Percentiles rank a stretch among this genome's conserved stretches.
Conservation (phyloP, 2,113 vertebrate genomes). For the Sceloporus undulatus region DNA sequence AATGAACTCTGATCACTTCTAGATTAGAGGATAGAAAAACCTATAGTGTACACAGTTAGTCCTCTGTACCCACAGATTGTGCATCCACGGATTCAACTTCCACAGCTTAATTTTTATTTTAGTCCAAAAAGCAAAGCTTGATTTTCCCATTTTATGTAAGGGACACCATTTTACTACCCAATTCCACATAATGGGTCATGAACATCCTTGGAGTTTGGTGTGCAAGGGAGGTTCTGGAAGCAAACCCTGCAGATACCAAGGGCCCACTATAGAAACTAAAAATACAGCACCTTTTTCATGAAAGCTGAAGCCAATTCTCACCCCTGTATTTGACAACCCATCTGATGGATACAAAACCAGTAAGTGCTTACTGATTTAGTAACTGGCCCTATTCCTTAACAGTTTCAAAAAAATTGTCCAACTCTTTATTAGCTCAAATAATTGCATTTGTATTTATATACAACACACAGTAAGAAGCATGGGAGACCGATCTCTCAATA, state of each 20-base stretch:
- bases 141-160: too few relatives aligned
- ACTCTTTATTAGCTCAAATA: not conserved
- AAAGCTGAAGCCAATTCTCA: not conserved
- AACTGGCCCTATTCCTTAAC: not conserved
- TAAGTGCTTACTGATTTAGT: not conserved
- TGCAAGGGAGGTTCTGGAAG: too few relatives aligned
- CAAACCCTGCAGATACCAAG: too few relatives aligned
- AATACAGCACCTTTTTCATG: not conserved
- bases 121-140: too few relatives aligned
- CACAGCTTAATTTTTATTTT: too few relatives aligned
- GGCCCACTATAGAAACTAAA: not conserved
- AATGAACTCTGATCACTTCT: not conserved
- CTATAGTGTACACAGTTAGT: not conserved
- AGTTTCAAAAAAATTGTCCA: not conserved
- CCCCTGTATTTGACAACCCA: not conserved
- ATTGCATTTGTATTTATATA: too few relatives aligned
- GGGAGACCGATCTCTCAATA: not conserved
- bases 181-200: too few relatives aligned
- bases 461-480: not conserved
- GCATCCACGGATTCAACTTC: too few relatives aligned
- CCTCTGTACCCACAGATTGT: too few relatives aligned
- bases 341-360: not conserved
- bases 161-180: too few relatives aligned
- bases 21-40: not conserved
- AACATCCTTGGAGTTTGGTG: too few relatives aligned